Evolutionary conservation across 2,888 invertebrate genomes (phyloP).

Genomic region (Drosophila mulleri): DNA sequence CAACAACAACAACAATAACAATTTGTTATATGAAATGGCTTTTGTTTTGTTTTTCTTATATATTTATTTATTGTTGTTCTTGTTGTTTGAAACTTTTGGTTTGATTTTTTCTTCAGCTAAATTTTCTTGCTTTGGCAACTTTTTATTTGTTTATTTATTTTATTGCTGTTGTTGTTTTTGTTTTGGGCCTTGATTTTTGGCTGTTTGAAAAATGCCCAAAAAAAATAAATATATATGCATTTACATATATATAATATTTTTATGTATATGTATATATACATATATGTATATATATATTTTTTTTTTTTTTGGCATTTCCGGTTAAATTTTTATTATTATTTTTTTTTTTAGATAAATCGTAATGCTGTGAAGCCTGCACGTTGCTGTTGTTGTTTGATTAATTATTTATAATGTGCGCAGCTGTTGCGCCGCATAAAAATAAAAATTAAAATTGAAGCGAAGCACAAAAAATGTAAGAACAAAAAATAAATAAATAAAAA

Average conservation of each 20-base stretch:
- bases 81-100: conserved; percentile 61
- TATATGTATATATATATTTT: background rate
- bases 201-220: background rate
- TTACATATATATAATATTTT: background rate
- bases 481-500: conserved; percentile 28
- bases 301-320: conserved; percentile 43
- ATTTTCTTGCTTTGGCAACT: background rate
- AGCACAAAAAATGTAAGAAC: conserved; percentile 43
- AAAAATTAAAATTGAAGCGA: conserved; percentile 46
- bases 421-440: conserved; percentile 63
- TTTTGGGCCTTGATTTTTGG: conserved; percentile 5
- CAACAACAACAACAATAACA: conserved; percentile 13
- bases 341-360: conserved; percentile 24
- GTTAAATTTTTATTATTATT: conserved; percentile 43
- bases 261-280: too few species aligned
- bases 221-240: conserved; percentile 1
- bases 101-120: conserved; percentile 25
- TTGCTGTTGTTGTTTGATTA: conserved; percentile 59
- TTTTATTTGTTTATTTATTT: conserved; percentile 15
- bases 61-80: conserved; percentile 35
- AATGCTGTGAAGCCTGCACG: conserved; percentile 19
- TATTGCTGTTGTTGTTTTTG: conserved; percentile 19
- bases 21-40: conserved; percentile 15
- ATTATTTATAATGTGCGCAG: conserved; percentile 73
- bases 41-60: conserved; percentile 21